Base-by-base conservation (phyloP, 1,140 invertebrate species). In the Dysdera silvatica region DNA sequence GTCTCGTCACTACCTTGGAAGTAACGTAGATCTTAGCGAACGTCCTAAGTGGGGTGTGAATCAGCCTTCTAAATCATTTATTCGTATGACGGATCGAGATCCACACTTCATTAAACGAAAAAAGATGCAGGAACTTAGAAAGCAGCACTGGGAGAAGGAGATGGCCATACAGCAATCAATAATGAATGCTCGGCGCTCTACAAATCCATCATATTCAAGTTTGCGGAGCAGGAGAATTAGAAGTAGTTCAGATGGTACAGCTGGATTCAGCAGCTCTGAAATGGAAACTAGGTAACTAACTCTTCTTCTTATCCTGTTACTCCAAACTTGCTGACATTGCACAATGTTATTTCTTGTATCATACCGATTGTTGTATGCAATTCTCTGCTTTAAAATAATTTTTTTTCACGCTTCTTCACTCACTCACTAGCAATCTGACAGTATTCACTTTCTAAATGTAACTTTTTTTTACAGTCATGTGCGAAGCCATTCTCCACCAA, bases 91-190 rank as follows among this genome's bases (percentile, higher is more conserved):
- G 5, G 65, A 66, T 28, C 41, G 65, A 24, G 65, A 66, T n/a
- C 65, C 65, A 24, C 55, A 66, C 40, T 61, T 56, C 26, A 33
- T 47, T 2, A 61, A 59, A 20, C 48, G 66, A 5, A 67, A 64
- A 43, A 67, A 54, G 45, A 54, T 67, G 54, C 66, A 63, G 23
- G 66, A 67, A 24, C 16, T 67, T 10, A 53, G 66, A n/a, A 63
- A 47, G n/a, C 66, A 67, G 28, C 60, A 67, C 20, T 67, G 66
- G 66, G 66, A 65, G 6, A 16, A 51, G 18, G 66, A 67, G 24
- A 35, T 62, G n/a, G 66, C 66, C 7, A 26, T 35, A 23, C 66
- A 67, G 16, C 53, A 58, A 18, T 26, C 51, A 4, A 54, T n/a
- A 8, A 26, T 43, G 10, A 3, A 24, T 4, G 26, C 49, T 31